A percentile compares a stretch with the other conserved stretches of the same genome.
Evolutionary conservation across 2,113 vertebrate genomes (phyloP).

Genomic region (Nesogale talazaci): DNA sequence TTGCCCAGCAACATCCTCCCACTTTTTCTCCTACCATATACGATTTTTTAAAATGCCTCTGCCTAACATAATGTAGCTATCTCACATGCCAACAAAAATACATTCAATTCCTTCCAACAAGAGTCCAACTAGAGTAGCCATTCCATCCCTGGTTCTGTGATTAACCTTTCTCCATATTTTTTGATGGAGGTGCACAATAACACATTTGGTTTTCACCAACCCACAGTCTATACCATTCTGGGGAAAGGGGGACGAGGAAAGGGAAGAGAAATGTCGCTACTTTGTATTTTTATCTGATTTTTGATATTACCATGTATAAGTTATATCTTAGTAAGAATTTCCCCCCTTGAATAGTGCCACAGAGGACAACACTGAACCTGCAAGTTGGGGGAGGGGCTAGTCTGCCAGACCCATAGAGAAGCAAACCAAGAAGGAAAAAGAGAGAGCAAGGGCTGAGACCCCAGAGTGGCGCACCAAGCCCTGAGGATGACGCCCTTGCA

Average conservation of each 20-base stretch:
- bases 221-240: neutral
- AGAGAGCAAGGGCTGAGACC: too few species aligned
- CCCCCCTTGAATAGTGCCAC: too few species aligned
- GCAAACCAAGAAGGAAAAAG: too few species aligned
- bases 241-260: neutral
- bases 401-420: too few species aligned
- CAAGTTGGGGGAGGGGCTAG: too few species aligned
- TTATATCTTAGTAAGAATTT: neutral
- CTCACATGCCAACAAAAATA: constrained; percentile 67
- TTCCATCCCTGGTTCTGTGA: constrained; percentile 19
- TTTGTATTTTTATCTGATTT: constrained; percentile 31
- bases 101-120: constrained; percentile 53
- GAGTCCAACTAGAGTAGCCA: constrained; percentile 32
- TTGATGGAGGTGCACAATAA: constrained; percentile 50
- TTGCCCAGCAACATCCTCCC: constrained; percentile 77
- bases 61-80: constrained; percentile 70
- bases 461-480: too few species aligned
- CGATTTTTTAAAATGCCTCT: constrained; percentile 73
- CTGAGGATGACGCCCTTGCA: too few species aligned
- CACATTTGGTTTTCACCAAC: constrained; percentile 31
- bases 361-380: too few species aligned
- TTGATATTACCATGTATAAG: neutral
- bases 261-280: constrained; percentile 2
- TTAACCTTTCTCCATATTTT: constrained; percentile 8
- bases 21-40: constrained; percentile 75